Evolutionary conservation across 2,113 vertebrate species (phyloP), one percentile per base, ranked within the genome.

Genomic region (Nothoprocta perdicaria): DNA sequence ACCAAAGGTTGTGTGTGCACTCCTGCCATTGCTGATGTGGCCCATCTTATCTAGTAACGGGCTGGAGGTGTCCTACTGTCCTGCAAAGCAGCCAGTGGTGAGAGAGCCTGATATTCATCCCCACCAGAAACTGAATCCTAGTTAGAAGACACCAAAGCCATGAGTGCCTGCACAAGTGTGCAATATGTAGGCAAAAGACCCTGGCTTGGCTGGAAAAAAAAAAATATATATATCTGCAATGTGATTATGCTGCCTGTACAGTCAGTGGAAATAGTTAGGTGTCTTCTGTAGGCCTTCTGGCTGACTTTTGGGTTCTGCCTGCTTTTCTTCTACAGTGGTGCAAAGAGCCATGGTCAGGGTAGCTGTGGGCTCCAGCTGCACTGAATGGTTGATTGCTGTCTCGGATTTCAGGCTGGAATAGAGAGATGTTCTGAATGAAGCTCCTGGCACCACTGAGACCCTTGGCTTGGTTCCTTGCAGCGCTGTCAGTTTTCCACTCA

Each of bases 311-410:
- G 12, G 4, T 66, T 12, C 6, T 80, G 8, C 52, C 23, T 84
- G 53, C 43, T 77, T 0, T 14, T 83, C 38, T 38, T 12, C 21
- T 2, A 22, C 23, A 23, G 52, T 19, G 31, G 3, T 86, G 35
- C 27, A 85, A 43, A 86, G 19, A 7, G 6, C 2, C 0, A 0
- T 52, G 60, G 19, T 63, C 22, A 43, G 3, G 2, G 29, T 26
- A 69, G 29, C 69, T 88, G 35, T 67, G 12, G 7, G 45, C 11
- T 29, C 5, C 53, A 1, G 1, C 35, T 86, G 50, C 77, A 23
- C 40, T 80, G 41, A 71, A 35, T 0, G 0, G 18, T 91, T 69
- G 61, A 46, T 75, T 94, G 53, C 38, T 79, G 40, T 61, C 31
- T 61, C 0, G 0, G 19, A n/a, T 66, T 76, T 68, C 46, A 9